A percentile compares a stretch with the other conserved stretches of the same genome.
These are phyloP conservation scores for Stigmatopora argus DNA, from an alignment of 2,113 vertebrate genomes.

Conservation along the genomic window DNA sequence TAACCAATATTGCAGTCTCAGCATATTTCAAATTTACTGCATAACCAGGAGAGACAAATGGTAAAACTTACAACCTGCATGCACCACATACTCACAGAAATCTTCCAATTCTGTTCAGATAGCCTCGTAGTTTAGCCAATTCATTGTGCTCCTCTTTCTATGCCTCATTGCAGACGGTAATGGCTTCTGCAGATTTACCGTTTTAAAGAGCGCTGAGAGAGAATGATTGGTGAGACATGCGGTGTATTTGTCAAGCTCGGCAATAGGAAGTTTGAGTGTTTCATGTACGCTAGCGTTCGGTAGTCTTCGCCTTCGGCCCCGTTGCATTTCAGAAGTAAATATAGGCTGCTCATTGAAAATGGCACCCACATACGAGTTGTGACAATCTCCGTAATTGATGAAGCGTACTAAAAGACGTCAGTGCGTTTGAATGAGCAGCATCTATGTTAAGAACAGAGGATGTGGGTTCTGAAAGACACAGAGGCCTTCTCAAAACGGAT, in stretches of 20 bases:
- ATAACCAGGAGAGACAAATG: slow-evolving; percentile 24
- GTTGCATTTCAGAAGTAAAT: slow-evolving; percentile 26
- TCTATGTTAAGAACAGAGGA: slow-evolving; percentile 40
- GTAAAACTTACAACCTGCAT: slow-evolving; percentile 45
- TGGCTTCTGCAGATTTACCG: slow-evolving; percentile 63
- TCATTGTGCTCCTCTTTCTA: slow-evolving; percentile 44
- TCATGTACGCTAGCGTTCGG: slow-evolving; percentile 4
- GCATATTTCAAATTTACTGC: slow-evolving; percentile 48
- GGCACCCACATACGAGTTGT: slow-evolving; percentile 11
- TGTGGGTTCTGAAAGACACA: slow-evolving; percentile 33
- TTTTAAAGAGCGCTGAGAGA: slow-evolving; percentile 59
- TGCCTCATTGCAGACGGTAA: slow-evolving; percentile 67
- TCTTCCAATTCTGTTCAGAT: slow-evolving; percentile 39
- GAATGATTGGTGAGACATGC: slow-evolving; percentile 48
- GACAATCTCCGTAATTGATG: slow-evolving; percentile 13
- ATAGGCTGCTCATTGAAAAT: slow-evolving; percentile 28
- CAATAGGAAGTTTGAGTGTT: slow-evolving; percentile 42
- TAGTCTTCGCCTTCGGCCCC: slow-evolving; percentile 20
- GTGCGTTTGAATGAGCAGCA: slow-evolving; percentile 23
- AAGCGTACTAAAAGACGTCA: slow-evolving; percentile 19
- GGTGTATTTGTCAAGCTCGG: slow-evolving; percentile 48
- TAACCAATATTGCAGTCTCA: slow-evolving; percentile 50
- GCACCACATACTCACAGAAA: slow-evolving; percentile 2
- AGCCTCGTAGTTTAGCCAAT: slow-evolving; percentile 52
- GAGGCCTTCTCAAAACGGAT: slow-evolving; percentile 53